Base-by-base conservation (phyloP, 2,888 invertebrate species). In the Dusona sp. region DNA sequence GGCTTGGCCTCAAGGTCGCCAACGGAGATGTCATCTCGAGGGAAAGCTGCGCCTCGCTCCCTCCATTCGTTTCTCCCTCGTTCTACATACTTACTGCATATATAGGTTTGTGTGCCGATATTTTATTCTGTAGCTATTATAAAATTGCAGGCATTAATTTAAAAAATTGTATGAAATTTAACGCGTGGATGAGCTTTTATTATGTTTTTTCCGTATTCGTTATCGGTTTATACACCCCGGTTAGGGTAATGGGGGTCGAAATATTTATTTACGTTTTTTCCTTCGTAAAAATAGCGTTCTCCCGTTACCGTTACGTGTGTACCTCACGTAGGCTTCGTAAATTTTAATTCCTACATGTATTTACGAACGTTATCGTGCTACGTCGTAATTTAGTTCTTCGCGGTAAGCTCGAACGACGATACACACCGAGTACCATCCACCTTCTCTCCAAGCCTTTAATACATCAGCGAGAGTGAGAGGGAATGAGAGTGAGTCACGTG, bases 1-100 rank as follows among this genome's bases (percentile, higher is more conserved):
- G 90, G 85, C 90, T 85, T 88, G 70, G 88, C 88, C 90, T 90
- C 93, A 93, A 93, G 93, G 93, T 93, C 92, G 92, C 90, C 87
- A 80, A 87, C 79, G 64, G 91, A 92, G 91, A 93, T 92, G 93
- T 92, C 93, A 92, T 93, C 92, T 92, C 92, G 88, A 87, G 91
- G 90, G 90, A 89, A 90, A 90, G 86, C 72, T 57, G 51, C 84
- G 57, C 80, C 48, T 29, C 79, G 22, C 70, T 72, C 85, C 64
- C 67, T 74, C 65, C 73, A 67, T 77, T 77, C 75, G 75, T 68
- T 77, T 78, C 75, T 57, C 61, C 67, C 75, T 70, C 75, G 64
- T 54, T 80, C 79, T 84, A 70, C 82, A 82, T 77, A 77, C 75
- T 82, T 70, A 77, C 77, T 29, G 67, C 54, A 81, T 61, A 82